A percentile compares a stretch with the other conserved stretches of the same genome.
These are phyloP conservation scores for Hydropsyche tenuis DNA, from an alignment of 1,140 invertebrate species.

Conservation along the genomic window DNA sequence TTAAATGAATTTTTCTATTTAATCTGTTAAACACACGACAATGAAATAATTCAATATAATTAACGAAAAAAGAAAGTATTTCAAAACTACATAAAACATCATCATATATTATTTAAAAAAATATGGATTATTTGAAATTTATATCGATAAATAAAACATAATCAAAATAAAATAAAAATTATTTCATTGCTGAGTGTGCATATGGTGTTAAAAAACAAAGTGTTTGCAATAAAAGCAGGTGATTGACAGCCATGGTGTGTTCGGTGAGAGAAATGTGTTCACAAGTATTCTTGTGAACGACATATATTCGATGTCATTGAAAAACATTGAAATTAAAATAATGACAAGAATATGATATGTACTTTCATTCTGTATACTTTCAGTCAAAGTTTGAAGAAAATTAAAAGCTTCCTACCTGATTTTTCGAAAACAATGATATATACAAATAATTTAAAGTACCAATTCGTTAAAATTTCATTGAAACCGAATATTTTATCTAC, in stretches of 20 bases:
- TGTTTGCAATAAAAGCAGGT: constrained; percentile 24
- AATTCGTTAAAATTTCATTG: no score
- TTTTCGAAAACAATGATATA: no score
- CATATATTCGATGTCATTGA: not conserved
- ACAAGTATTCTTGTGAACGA: constrained; percentile 27
- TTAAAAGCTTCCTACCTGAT: no score
- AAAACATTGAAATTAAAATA: no score
- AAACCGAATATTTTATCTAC: no score
- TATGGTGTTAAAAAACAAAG: not conserved
- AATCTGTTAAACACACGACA: not conserved
- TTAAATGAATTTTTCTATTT: not conserved
- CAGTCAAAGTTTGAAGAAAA: not conserved
- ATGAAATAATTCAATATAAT: constrained; percentile 5
- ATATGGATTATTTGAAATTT: no score
- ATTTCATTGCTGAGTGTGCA: constrained; percentile 31
- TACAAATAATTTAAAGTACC: no score
- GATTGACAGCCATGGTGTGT: constrained; percentile 32
- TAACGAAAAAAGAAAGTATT: no score
- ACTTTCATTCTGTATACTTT: not conserved
- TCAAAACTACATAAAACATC: no score
- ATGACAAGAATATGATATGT: not conserved
- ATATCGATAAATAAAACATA: no score
- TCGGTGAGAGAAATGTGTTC: constrained; percentile 22
- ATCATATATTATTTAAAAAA: no score
- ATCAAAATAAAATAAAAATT: constrained; percentile 4